Evolutionary conservation across 2,797 vertebrate species (phyloP).

Genomic region (Notolabrus celidotus): DNA sequence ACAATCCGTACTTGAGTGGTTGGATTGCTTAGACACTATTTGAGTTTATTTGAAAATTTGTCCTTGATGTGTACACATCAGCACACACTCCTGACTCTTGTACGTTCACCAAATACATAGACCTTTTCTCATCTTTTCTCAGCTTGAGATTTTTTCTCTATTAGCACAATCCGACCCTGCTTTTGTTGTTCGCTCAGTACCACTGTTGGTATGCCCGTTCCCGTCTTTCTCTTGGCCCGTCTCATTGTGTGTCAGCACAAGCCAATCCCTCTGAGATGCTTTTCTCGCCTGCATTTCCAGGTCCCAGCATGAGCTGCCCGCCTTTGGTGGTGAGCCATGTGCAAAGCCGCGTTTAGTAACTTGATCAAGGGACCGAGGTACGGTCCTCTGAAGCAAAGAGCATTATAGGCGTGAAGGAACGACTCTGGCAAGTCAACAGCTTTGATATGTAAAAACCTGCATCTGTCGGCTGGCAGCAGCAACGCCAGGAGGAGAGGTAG

Average conservation of each 20-base stretch:
- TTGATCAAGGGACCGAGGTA: conserved; percentile 82
- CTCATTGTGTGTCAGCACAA: conserved; percentile 72
- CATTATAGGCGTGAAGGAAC: conserved; percentile 83
- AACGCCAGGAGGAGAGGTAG: conserved; percentile 72
- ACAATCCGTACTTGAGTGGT: conserved; percentile 32
- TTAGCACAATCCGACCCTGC: conserved; percentile 51
- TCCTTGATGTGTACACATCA: conserved; percentile 14
- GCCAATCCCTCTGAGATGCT: conserved; percentile 80
- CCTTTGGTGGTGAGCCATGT: conserved; percentile 80
- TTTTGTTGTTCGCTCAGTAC: conserved; percentile 56
- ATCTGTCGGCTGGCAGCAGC: conserved; percentile 76
- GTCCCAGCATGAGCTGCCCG: conserved; percentile 74
- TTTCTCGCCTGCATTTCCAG: conserved; percentile 77
- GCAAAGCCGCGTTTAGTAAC: conserved; percentile 84
- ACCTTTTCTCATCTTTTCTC: conserved; percentile 43
- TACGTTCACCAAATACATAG: conserved; percentile 38
- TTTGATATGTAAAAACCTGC: conserved; percentile 85
- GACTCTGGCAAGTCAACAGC: conserved; percentile 80
- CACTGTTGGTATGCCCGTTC: conserved; percentile 49
- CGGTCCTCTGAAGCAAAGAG: conserved; percentile 83
- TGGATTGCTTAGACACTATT: conserved; percentile 45
- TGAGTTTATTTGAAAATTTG: conserved; percentile 21
- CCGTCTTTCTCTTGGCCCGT: conserved; percentile 67
- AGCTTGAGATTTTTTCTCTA: conserved; percentile 55
- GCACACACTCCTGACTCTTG: conserved; percentile 12